A percentile compares a stretch with the other conserved stretches of the same genome.
Evolutionary conservation across 2,113 vertebrate species (phyloP).

Genomic region (Lonchura striata): DNA sequence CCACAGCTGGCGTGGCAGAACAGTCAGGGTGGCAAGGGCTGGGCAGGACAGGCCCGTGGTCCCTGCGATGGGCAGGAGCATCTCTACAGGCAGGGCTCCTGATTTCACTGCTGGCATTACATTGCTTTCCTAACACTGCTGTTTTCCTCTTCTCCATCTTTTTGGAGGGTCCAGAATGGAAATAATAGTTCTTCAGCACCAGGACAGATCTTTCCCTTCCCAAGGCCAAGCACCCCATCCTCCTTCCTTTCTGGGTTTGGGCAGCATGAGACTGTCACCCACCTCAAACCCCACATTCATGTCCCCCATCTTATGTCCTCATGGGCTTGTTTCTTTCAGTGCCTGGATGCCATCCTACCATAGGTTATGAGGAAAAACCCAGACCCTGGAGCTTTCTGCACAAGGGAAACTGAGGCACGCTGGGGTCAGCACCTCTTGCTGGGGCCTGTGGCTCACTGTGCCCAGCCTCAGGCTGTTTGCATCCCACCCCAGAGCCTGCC

Average conservation of each 20-base stretch:
- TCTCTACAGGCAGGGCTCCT: background rate
- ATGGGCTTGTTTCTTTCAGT: background rate
- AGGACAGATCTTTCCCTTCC: background rate
- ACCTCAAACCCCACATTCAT: background rate
- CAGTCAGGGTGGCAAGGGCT: background rate
- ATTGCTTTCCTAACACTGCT: background rate
- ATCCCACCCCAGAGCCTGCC: accelerated
- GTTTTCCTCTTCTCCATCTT: background rate
- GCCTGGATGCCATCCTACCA: background rate
- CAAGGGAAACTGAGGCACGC: background rate
- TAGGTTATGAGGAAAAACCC: background rate
- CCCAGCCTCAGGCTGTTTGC: background rate
- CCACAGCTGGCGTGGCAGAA: accelerated
- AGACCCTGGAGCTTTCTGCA: background rate
- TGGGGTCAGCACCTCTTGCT: accelerated
- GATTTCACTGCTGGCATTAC: background rate
- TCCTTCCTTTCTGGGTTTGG: background rate
- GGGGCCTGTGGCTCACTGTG: background rate
- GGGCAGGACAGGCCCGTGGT: background rate
- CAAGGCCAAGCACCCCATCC: background rate
- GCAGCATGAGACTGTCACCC: accelerated
- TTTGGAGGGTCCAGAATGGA: background rate
- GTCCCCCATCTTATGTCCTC: background rate
- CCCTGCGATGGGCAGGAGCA: accelerated
- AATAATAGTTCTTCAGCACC: background rate